Percentiles rank a stretch among this genome's conserved stretches.
These are phyloP conservation scores for Drosophila pegasa DNA, from an alignment of 2,888 invertebrate genomes.

Conservation along the genomic window DNA sequence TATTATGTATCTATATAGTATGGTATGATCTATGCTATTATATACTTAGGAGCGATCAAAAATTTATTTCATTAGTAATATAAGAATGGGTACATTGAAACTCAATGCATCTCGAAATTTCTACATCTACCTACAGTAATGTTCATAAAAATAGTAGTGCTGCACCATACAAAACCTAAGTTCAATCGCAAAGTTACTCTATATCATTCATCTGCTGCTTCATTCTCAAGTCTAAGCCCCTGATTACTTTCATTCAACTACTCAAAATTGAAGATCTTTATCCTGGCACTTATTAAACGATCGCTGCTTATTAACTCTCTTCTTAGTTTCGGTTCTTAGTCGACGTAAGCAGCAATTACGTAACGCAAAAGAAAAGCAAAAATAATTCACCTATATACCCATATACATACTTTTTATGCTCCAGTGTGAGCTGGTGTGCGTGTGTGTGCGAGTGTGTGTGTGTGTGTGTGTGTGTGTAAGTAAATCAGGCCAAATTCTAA, in stretches of 20 bases:
- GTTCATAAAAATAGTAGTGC: too few species aligned
- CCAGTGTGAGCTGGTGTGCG: not conserved
- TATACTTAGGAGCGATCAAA: not conserved
- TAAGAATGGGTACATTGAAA: too few species aligned
- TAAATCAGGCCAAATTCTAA: slow-evolving; percentile 47
- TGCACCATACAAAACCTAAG: too few species aligned
- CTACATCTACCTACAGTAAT: too few species aligned
- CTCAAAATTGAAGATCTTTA: not conserved
- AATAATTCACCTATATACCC: slow-evolving; percentile 11
- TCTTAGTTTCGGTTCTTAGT: not conserved
- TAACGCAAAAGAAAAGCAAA: slow-evolving; percentile 16
- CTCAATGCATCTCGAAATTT: too few species aligned
- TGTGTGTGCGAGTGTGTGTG: not conserved
- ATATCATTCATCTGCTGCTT: not conserved
- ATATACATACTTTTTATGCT: not conserved
- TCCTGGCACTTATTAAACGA: too few species aligned
- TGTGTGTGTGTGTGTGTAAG: not conserved
- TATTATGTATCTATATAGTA: too few species aligned
- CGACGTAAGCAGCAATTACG: slow-evolving; percentile 8
- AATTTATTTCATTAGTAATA: not conserved
- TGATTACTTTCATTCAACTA: not conserved
- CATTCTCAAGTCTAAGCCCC: not conserved
- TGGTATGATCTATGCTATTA: not conserved
- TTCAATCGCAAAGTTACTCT: too few species aligned
- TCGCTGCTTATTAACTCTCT: not conserved